Conservation (phyloP, 2,888 invertebrate species). For the Trissolcus japonicus region DNA sequence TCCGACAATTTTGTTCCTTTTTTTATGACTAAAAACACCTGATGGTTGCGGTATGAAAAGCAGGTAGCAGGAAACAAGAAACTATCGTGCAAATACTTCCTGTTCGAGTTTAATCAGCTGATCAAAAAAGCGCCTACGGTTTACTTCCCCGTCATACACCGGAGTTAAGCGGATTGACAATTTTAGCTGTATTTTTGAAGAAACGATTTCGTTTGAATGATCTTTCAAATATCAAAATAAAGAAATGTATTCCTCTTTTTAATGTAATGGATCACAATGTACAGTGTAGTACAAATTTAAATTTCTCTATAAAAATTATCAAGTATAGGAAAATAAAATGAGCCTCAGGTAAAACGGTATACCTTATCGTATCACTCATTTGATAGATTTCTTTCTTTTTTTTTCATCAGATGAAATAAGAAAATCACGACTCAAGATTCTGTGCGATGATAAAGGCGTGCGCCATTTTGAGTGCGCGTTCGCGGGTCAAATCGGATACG, state of each 20-base stretch:
- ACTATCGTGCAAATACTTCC: constrained; percentile 17
- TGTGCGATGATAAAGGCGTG: too few relatives aligned
- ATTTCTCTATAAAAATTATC: too few relatives aligned
- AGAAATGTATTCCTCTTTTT: too few relatives aligned
- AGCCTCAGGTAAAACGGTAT: too few relatives aligned
- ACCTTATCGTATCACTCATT: too few relatives aligned
- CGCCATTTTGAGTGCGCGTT: constrained; percentile 1
- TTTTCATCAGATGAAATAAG: neutral
- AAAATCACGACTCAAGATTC: constrained; percentile 10
- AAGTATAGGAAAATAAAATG: too few relatives aligned
- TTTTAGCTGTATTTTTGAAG: constrained; percentile 9
- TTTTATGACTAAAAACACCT: neutral
- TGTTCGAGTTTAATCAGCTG: constrained; percentile 21
- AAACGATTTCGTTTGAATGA: constrained; percentile 4
- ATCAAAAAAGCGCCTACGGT: constrained; percentile 17
- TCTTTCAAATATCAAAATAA: too few relatives aligned
- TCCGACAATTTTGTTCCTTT: too few relatives aligned
- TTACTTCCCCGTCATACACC: constrained; percentile 35
- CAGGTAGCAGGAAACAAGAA: constrained; percentile 16
- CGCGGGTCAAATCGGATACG: constrained; percentile 50
- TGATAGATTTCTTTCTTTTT: too few relatives aligned
- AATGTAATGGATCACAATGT: too few relatives aligned
- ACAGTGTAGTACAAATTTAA: too few relatives aligned
- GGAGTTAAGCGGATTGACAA: constrained; percentile 21
- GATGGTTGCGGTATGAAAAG: neutral